Evolutionary conservation across 2,113 vertebrate species (phyloP).

Genomic region (Alces alces): DNA sequence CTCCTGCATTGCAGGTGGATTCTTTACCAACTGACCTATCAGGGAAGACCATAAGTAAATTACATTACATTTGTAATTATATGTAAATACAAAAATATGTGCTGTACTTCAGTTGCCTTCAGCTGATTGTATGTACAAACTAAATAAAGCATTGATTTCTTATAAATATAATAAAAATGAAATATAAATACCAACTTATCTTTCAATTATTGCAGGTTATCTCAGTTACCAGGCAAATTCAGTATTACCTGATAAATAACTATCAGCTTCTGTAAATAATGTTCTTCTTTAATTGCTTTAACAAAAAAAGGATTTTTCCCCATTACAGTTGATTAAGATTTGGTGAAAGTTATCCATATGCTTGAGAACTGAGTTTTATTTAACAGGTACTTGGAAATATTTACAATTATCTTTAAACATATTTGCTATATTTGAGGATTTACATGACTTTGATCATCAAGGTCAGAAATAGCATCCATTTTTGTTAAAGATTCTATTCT

Average conservation of each 20-base stretch:
- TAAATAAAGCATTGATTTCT: constrained; percentile 40
- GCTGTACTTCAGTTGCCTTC: background rate
- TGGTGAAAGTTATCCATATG: background rate
- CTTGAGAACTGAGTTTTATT: background rate
- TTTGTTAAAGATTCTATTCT: background rate
- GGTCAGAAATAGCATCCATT: background rate
- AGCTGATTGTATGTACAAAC: constrained; percentile 24
- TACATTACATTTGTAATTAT: background rate
- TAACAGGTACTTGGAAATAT: background rate
- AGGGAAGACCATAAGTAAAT: background rate
- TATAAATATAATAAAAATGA: background rate
- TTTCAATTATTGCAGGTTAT: constrained; percentile 55
- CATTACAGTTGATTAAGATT: background rate
- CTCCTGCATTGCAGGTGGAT: background rate
- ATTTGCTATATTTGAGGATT: background rate
- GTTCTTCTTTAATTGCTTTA: constrained; percentile 37
- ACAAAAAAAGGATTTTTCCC: constrained; percentile 6
- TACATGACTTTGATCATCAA: background rate
- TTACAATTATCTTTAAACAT: background rate
- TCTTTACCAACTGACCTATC: background rate
- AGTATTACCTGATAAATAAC: constrained; percentile 15
- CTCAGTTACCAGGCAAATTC: constrained; percentile 30
- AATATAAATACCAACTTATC: constrained; percentile 49
- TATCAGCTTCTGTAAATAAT: background rate
- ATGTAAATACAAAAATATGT: constrained; percentile 13